Conservation (phyloP, 2,113 vertebrate species). For the Brachionichthys hirsutus region DNA sequence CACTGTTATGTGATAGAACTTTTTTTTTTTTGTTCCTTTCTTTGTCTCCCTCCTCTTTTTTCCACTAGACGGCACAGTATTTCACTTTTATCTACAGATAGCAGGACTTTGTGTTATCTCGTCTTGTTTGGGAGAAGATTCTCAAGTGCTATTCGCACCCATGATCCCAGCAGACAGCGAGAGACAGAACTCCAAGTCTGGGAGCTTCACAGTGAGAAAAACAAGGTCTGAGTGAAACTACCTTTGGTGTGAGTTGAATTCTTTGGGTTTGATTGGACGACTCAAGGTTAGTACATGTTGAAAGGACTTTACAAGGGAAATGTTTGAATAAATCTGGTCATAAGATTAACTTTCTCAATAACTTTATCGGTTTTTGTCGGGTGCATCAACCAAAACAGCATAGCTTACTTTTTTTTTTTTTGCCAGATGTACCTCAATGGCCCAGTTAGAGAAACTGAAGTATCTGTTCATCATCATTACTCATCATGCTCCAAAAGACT, state of each 20-base stretch:
- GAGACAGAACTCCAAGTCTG: slow-evolving; percentile 74
- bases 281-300: slow-evolving; percentile 5
- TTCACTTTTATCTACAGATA: slow-evolving; percentile 81
- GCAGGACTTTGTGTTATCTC: slow-evolving; percentile 80
- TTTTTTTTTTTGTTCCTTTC: slow-evolving; percentile 37
- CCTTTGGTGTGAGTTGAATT: slow-evolving; percentile 63
- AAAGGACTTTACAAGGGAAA: too few relatives aligned
- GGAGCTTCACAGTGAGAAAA: slow-evolving; percentile 74
- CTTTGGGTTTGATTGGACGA: slow-evolving; percentile 5
- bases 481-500: not conserved
- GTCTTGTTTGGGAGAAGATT: slow-evolving; percentile 74
- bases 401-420: not conserved
- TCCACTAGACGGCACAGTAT: slow-evolving; percentile 71
- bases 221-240: slow-evolving; percentile 64
- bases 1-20: slow-evolving; percentile 68
- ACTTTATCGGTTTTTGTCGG: not conserved
- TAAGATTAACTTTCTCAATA: not conserved
- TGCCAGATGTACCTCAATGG: not conserved
- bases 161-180: slow-evolving; percentile 70
- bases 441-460: not conserved
- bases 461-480: not conserved
- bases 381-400: not conserved
- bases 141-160: slow-evolving; percentile 63
- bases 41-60: slow-evolving; percentile 55
- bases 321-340: too few relatives aligned